Conservation (phyloP, 1,140 invertebrate genomes). For the Pseudomyrmex gracilis region DNA sequence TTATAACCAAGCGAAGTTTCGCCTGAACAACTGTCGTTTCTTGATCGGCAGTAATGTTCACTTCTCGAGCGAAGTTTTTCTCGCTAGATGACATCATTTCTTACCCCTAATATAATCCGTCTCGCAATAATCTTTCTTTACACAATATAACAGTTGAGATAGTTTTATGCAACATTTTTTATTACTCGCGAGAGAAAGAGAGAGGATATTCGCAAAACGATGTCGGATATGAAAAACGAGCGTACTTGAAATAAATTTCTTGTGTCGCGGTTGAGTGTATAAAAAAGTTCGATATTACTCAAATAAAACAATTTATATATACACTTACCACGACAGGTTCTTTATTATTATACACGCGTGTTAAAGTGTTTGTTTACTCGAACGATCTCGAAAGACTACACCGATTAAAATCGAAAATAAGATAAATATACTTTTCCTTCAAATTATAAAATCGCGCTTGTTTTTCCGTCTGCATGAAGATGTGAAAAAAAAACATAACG, state of each 20-base stretch:
- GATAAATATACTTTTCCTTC: neutral
- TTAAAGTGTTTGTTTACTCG: constrained; percentile 30
- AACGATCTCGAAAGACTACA: neutral
- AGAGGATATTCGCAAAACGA: neutral
- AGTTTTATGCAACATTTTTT: neutral
- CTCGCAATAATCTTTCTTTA: constrained; percentile 37
- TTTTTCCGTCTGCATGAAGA: neutral
- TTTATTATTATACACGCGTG: neutral
- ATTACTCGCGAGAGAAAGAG: neutral
- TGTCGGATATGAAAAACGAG: constrained; percentile 12
- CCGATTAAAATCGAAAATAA: neutral
- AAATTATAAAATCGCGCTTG: neutral
- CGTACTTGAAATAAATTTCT: constrained; percentile 29
- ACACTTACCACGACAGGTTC: neutral
- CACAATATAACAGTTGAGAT: neutral
- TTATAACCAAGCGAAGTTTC: constrained; percentile 31
- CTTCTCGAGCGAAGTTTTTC: constrained; percentile 9
- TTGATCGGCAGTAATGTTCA: constrained; percentile 35
- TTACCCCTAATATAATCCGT: neutral
- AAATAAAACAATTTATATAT: too few relatives aligned
- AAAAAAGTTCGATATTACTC: constrained; percentile 17
- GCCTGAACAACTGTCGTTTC: constrained; percentile 28
- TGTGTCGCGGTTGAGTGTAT: neutral
- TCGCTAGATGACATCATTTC: constrained; percentile 17
- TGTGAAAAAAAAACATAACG: neutral